Evolutionary conservation across 2,888 invertebrate species (phyloP), one percentile per base, ranked within the genome.

Genomic region (Cataglyphis altisquamis): DNA sequence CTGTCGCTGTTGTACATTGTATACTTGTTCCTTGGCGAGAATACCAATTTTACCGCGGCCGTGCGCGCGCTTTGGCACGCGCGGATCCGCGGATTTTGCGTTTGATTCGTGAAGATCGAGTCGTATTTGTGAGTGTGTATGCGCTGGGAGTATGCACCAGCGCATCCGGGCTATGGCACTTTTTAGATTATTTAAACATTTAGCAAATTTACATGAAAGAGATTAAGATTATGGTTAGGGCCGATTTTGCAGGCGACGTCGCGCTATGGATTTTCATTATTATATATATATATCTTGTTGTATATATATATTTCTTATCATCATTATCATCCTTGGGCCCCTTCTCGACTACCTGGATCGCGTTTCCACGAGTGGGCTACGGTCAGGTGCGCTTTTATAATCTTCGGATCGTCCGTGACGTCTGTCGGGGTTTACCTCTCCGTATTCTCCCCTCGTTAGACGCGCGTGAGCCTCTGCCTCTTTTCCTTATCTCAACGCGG

Each of bases 91-190:
- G 91, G 90, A 89, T 92, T 92, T 92, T 93, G 90, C 93, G 91
- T 94, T 93, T 92, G 52, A 92, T 93, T 94, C 94, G 91, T 90
- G 88, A 94, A 70, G 93, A 92, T 94, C 94, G 94, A 95, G 94
- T 95, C 94, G 94, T 95, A 94, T 94, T 95, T 95, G 94, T 94
- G 93, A 95, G 90, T 94, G 94, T 95, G 94, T 95, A 94, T 95
- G 94, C 94, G 93, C 94, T 95, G 94, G 94, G 94, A 95, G 94
- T 95, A 94, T 95, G 92, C 94, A 95, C 94, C 94, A 95, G 94
- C 94, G 94, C 94, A 95, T 95, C 94, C 94, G 94, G 94, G 94
- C 94, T 95, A 95, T 95, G 94, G 94, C 94, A 94, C 94, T 94
- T 94, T 94, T 94, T 94, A 94, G 93, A 93, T 94, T 92, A 94